A percentile compares a stretch with the other conserved stretches of the same genome.
Conservation (phyloP, 2,888 invertebrate species). For the Marronus borbonicus region DNA sequence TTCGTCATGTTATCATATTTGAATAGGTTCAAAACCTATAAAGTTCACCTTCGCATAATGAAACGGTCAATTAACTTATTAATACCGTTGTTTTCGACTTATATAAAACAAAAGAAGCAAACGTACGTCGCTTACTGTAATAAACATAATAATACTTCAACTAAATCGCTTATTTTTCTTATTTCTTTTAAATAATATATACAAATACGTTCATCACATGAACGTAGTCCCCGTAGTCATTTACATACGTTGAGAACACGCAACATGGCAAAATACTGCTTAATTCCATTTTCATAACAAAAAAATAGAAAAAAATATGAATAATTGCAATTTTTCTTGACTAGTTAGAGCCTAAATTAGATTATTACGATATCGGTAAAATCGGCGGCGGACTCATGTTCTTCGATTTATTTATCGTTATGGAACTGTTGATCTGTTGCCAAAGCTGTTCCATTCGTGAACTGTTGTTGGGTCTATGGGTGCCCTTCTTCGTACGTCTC, state of each 20-base stretch:
- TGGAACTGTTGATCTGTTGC: constrained; percentile 27
- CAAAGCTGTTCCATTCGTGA: constrained; percentile 30
- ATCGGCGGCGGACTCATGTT: constrained; percentile 22
- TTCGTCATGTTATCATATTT: too few relatives aligned
- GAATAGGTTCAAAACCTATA: too few relatives aligned
- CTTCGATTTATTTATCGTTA: constrained; percentile 46
- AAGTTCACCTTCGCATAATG: too few relatives aligned
- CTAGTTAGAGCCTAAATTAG: constrained; percentile 9
- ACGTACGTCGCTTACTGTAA: background rate
- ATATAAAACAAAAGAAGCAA: background rate
- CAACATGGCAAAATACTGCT: constrained; percentile 48
- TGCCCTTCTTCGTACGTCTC: constrained; percentile 51
- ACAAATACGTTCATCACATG: constrained; percentile 40
- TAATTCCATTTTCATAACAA: constrained; percentile 26
- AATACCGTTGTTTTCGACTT: too few relatives aligned
- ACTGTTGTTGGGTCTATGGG: constrained; percentile 23
- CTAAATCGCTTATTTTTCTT: constrained; percentile 14
- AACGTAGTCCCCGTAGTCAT: constrained; percentile 18
- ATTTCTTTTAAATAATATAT: constrained; percentile 28
- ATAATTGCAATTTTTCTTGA: constrained; percentile 34
- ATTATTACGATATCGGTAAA: constrained; percentile 40
- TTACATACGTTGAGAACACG: background rate
- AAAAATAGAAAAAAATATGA: constrained; percentile 3
- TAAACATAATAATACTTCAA: constrained; percentile 35
- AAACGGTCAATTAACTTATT: too few relatives aligned